Base-by-base conservation (phyloP, 2,797 vertebrate genomes). In the Poeciliopsis paucimaculata region DNA sequence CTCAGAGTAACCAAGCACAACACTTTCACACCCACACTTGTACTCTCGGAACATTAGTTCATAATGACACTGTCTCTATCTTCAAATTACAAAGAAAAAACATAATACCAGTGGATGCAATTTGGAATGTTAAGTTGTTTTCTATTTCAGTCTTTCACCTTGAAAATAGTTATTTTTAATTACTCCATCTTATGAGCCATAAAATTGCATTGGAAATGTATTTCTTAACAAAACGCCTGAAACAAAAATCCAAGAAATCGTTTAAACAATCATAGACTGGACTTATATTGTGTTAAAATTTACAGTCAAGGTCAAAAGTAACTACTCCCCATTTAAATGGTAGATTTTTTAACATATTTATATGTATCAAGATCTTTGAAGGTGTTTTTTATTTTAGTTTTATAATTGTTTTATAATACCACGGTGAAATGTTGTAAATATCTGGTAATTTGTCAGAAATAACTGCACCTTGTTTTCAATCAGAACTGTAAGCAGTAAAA, bases 141-240 rank as follows among this genome's bases (percentile, higher is more conserved):
- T 80, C 49, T 26, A 43, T 76, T 78, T 60, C 23, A 28, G 41
- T 6, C n/a, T 5, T 71, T 76, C 55, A 76, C 7, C 18, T 45
- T 70, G 49, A 76, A 72, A 49, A 78, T 66, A 26, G 45, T 79
- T 2, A 23, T 81, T 73, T 81, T 73, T 73, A 36, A 76, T 45
- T 78, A 60, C 62, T 78, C 15, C 43, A 39, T 77, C 18, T 18
- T 0, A 76, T 12, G 0, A 72, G 78, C 47, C 0, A 39, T 82
- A 46, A 55, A 43, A 8, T 34, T 1, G 3, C 4, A 26, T 43
- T 26, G 41, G 2, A 72, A 72, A 49, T 78, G 1, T 62, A 71
- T 76, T 81, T 86, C 64, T 76, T 78, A 4, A 10, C 3, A 55
- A 26, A 55, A 3, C 2, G 9, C 20, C 16, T 23, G 23, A 26